These are phyloP conservation scores for Apeira syringaria DNA, from an alignment of 2,888 invertebrate species.

Conservation along the genomic window DNA sequence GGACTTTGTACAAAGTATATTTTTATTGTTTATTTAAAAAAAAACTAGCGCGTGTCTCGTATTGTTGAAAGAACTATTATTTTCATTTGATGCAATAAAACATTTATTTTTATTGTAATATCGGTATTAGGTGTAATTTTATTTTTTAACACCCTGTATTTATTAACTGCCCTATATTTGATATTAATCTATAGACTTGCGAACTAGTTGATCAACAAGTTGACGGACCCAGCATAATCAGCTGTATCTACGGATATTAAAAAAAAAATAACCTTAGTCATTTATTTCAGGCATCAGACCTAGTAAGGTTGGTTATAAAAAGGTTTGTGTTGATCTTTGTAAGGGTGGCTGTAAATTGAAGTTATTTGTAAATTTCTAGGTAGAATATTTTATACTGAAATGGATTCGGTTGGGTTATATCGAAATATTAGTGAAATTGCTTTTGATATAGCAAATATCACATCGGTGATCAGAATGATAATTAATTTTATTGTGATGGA, in stretches of 20 bases:
- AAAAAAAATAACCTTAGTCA: no score
- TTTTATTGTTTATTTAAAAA: conserved; percentile 35
- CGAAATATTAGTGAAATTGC: no score
- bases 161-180: conserved; percentile 39
- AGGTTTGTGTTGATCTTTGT: no score
- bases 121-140: conserved; percentile 63
- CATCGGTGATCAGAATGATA: no score
- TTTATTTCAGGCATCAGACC: no score
- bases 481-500: no score
- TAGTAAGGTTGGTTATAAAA: no score
- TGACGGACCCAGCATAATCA: no score
- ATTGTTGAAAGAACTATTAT: conserved; percentile 32
- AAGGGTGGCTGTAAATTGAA: conserved; percentile 65
- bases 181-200: no score
- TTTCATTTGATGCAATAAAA: conserved; percentile 41
- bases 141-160: conserved; percentile 57
- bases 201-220: no score
- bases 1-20: conserved; percentile 42
- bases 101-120: conserved; percentile 52
- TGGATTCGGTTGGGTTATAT: conserved; percentile 37
- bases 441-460: no score
- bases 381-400: conserved; percentile 59
- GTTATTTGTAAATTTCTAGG: conserved; percentile 68
- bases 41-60: conserved; percentile 38
- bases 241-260: no score